Base-by-base conservation (phyloP, 2,888 invertebrate genomes). In the Andrena bicolor region DNA sequence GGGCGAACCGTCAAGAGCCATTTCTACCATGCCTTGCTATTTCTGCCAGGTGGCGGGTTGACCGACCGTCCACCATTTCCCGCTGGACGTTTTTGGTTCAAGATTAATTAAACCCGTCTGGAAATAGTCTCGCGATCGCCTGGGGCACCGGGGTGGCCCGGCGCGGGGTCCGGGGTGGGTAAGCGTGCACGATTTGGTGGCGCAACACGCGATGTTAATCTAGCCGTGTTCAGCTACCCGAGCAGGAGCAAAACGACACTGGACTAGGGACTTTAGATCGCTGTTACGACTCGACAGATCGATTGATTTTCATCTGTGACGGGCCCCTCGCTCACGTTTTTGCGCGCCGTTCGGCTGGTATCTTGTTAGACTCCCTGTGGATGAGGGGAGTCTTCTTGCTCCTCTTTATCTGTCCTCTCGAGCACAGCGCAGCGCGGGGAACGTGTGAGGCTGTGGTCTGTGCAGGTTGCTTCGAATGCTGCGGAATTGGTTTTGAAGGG, bases 71-170 rank as follows among this genome's bases (percentile, higher is more conserved):
- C 84, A 89, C 88, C 90, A 89, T 90, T 90, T 92, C 89, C 86
- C 86, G 61, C 88, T 86, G 89, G 89, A 91, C 91, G 88, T 92
- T 92, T 92, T 92, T 88, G 90, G 90, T 90, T 90, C 90, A 91
- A 92, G 92, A 92, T 92, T 92, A 92, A 92, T 92, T 92, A 92
- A 92, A 91, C 86, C 87, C 88, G 89, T 85, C 92, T 92, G 91
- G 87, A 92, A 92, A 92, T 92, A 92, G 92, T 90, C 86, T 61
- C 75, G 35, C 70, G 78, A 77, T 69, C 69, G 69, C 53, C 73
- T 20, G 51, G 71, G 63, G 71, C 61, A 64, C 30, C 53, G 7
- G 41, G 66, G 30, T 23, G 35, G 32, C 23, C n/a, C 30, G 10
- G 26, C 13, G 66, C 28, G 8, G 53, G 23, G 20, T 8, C 28